Conservation (phyloP, 2,113 vertebrate species). For the Fregetta grallaria region DNA sequence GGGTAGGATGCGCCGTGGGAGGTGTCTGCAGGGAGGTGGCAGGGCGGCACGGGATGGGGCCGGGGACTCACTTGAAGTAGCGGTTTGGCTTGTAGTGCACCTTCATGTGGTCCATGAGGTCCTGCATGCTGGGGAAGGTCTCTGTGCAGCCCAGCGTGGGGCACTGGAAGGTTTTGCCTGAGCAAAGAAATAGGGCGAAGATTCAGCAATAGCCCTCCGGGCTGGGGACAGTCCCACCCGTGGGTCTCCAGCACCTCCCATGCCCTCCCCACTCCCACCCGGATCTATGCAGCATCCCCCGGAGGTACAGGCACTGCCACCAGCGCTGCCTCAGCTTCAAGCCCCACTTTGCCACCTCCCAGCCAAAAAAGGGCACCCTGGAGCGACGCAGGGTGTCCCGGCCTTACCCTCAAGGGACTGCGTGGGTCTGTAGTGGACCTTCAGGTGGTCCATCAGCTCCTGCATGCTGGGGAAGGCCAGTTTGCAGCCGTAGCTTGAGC, state of each 20-base stretch:
- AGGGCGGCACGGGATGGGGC: rapidly evolving
- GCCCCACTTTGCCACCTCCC: background rate
- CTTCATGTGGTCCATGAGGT: slow-evolving; percentile 89
- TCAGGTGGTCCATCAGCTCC: slow-evolving; percentile 78
- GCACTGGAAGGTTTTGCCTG: slow-evolving; percentile 85
- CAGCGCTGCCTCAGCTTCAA: background rate
- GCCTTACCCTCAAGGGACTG: slow-evolving; percentile 79
- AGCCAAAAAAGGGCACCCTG: background rate
- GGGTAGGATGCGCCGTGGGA: rapidly evolving
- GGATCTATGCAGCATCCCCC: background rate
- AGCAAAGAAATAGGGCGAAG: background rate
- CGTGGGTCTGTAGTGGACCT: slow-evolving; percentile 77
- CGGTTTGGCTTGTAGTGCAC: slow-evolving; percentile 94
- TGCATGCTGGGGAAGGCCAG: slow-evolving; percentile 77
- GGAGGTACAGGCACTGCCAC: background rate
- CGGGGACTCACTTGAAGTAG: slow-evolving; percentile 88
- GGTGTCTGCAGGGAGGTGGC: background rate
- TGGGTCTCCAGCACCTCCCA: background rate
- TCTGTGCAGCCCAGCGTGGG: slow-evolving; percentile 80
- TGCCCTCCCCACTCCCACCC: rapidly evolving
- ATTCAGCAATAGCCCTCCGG: background rate
- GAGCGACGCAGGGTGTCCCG: rapidly evolving
- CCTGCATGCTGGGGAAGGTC: slow-evolving; percentile 89
- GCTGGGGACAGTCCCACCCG: background rate
- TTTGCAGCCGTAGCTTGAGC: slow-evolving; percentile 78